Conservation (phyloP, 2,888 invertebrate genomes). For the Perdita meconis region DNA sequence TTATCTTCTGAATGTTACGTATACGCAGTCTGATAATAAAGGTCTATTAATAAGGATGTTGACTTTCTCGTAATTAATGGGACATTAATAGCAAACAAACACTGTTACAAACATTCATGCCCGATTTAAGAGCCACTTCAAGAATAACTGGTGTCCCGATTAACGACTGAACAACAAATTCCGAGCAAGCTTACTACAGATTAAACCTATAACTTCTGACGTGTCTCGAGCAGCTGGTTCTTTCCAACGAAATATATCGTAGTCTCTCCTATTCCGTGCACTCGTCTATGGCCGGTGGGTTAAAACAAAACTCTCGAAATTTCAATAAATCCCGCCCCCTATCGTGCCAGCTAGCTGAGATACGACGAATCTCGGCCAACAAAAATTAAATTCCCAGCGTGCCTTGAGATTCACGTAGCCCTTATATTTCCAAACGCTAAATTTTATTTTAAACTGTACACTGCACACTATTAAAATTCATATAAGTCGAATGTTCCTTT, state of each 20-base stretch:
- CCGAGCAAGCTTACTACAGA: slow-evolving; percentile 55
- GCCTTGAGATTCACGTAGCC: not conserved
- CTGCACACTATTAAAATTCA: too few species aligned
- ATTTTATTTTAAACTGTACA: too few species aligned
- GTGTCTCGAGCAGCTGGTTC: slow-evolving; percentile 63
- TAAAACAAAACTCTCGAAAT: slow-evolving; percentile 55
- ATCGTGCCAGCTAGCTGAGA: not conserved
- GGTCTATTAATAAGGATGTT: too few species aligned
- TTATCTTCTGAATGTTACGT: too few species aligned
- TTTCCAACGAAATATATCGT: slow-evolving; percentile 58
- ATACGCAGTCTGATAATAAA: too few species aligned
- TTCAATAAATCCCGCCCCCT: slow-evolving; percentile 45
- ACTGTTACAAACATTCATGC: slow-evolving; percentile 7
- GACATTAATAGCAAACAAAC: not conserved
- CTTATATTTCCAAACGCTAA: not conserved
- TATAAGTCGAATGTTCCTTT: too few species aligned
- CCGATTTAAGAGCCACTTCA: slow-evolving; percentile 12
- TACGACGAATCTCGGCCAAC: not conserved
- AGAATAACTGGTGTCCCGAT: slow-evolving; percentile 18
- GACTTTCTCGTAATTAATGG: too few species aligned
- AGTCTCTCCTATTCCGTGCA: slow-evolving; percentile 43
- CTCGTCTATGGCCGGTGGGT: slow-evolving; percentile 43
- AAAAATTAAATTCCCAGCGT: not conserved
- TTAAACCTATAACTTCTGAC: slow-evolving; percentile 63
- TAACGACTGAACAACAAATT: slow-evolving; percentile 59